Base-by-base conservation (phyloP, 2,888 invertebrate genomes). In the Amphipoea lucens region DNA sequence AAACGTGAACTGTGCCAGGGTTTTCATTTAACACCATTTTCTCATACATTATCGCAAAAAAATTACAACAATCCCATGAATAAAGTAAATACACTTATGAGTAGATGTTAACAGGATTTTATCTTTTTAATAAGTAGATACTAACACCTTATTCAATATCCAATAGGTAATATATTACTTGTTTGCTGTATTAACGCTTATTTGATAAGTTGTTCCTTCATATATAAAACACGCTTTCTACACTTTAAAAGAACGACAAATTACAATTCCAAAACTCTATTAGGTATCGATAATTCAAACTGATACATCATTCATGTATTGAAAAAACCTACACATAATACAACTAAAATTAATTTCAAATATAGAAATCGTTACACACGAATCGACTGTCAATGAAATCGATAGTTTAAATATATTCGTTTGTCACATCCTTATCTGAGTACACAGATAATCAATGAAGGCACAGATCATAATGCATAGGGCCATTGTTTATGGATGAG, bases 391-490 rank as follows among this genome's bases (percentile, higher is more conserved):
- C 86, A 88, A 89, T 82, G 84, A 87, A 87, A 91, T 92, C 92
- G 91, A 94, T 90, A 90, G 85, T 89, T 57, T 90, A 77, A 89
- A 92, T 94, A 90, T 92, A 92, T 92, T 86, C 90, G 77, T 78
- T 85, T 91, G 92, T 91, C 93, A 90, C 90, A 78, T 89, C 87
- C 89, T 92, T 93, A 93, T 92, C 92, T 85, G 79, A 85, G 89
- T 89, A 88, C 86, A 88, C 84, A 87, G 87, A 89, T 90, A 88
- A 88, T 88, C 82, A 88, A 89, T 87, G 89, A 87, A 91, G 90
- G 88, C 91, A 92, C 91, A 89, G 90, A 91, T 88, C 85, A 86
- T 90, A 91, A 91, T 89, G 89, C 90, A 93, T 90, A 88, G 74
- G 77, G 76, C 87, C 86, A 90, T 90, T 90, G 91, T 91, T 87